Conservation (phyloP, 1,140 invertebrate species). For the Ceratosolen fusciceps region DNA sequence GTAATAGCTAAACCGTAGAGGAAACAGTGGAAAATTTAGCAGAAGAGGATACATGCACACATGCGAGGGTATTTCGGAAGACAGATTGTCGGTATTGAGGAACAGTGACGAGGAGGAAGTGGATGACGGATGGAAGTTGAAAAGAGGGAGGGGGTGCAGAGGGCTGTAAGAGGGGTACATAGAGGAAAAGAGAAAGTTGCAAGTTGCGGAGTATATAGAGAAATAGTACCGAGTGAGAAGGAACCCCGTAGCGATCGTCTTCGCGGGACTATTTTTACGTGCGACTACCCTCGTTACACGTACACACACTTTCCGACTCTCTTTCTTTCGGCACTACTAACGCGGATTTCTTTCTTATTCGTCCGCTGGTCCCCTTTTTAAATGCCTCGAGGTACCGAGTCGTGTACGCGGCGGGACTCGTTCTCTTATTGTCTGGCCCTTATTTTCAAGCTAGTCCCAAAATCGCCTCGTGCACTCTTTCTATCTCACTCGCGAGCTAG, state of each 20-base stretch:
- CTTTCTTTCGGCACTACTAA: conserved; percentile 58
- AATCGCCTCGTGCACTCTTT: background rate
- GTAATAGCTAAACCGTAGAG: too few species aligned
- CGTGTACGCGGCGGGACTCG: conserved; percentile 50
- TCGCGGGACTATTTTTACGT: conserved; percentile 23
- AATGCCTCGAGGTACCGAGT: background rate
- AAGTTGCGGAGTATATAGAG: background rate
- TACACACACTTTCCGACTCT: background rate
- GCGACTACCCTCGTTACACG: conserved; percentile 1
- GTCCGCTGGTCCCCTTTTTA: conserved; percentile 13
- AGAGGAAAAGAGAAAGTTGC: conserved; percentile 5
- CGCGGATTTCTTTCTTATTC: conserved; percentile 43
- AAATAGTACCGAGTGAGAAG: background rate
- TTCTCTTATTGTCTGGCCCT: conserved; percentile 61
- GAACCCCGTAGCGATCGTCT: conserved; percentile 40
- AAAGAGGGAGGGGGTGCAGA: too few species aligned
- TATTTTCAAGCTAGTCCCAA: conserved; percentile 44
- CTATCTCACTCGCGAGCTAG: conserved; percentile 17
- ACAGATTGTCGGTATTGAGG: conserved; percentile 4
- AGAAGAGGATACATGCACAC: too few species aligned
- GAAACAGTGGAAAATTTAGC: too few species aligned
- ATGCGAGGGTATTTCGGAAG: background rate
- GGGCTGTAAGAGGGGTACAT: too few species aligned
- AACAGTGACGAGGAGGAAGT: background rate
- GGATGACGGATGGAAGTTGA: background rate